phyloP scores from a whole-genome alignment of 2,113 vertebrate genomes.

The Elaphurus davidianus region DNA sequence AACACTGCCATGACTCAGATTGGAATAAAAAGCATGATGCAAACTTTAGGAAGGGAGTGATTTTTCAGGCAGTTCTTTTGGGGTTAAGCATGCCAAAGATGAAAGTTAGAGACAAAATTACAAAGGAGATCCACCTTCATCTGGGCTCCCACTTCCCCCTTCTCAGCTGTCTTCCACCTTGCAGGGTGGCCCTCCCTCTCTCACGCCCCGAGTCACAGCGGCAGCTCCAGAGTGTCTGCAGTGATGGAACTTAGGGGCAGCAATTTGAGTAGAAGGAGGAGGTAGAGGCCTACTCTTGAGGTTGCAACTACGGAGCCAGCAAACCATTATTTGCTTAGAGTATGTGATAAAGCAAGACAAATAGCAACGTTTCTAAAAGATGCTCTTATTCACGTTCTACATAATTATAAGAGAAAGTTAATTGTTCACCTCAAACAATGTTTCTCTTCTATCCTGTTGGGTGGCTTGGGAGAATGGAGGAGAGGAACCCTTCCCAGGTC shows the following conservation, averaged over 20 bases:
- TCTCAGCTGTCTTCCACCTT: neutral
- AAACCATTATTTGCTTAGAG: neutral
- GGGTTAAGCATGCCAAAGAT: neutral
- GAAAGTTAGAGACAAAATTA: neutral
- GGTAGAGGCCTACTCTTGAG: neutral
- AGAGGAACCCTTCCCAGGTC: neutral
- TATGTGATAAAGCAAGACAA: neutral
- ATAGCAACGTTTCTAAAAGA: neutral
- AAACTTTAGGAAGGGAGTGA: neutral
- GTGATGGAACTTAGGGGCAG: neutral
- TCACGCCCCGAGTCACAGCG: neutral
- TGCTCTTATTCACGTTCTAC: neutral
- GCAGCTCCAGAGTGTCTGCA: neutral
- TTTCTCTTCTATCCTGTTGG: neutral
- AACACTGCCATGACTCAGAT: conserved; percentile 9
- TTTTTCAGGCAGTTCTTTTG: neutral
- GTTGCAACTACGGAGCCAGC: neutral
- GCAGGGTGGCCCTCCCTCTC: neutral
- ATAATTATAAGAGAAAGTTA: neutral
- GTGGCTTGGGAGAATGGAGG: neutral
- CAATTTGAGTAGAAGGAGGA: neutral
- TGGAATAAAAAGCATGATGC: neutral
- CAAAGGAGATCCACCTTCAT: neutral
- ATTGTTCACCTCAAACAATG: neutral
- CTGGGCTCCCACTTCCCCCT: neutral